Percentiles rank a stretch among this genome's conserved stretches.
Conservation (phyloP, 2,888 invertebrate genomes). For the Cylindroiulus punctatus region DNA sequence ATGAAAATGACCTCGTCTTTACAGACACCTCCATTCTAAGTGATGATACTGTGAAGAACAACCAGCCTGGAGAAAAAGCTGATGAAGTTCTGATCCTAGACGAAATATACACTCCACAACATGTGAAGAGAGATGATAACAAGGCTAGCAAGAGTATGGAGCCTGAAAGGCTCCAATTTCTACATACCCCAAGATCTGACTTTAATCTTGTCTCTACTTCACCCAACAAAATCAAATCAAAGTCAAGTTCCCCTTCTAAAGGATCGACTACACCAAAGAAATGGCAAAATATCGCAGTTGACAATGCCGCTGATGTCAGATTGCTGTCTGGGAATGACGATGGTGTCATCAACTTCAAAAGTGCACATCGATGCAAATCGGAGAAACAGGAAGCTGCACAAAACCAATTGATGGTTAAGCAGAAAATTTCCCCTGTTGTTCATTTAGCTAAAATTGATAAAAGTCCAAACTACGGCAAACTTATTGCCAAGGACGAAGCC, state of each 20-base stretch:
- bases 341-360: not conserved
- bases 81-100: not conserved
- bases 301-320: not conserved
- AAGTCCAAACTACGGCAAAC: not conserved
- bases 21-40: not conserved
- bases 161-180: too few relatives aligned
- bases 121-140: not conserved
- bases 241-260: too few relatives aligned
- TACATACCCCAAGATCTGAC: too few relatives aligned
- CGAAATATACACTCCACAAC: not conserved
- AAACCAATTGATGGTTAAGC: not conserved
- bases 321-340: not conserved
- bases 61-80: not conserved
- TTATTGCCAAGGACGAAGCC: not conserved
- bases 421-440: not conserved
- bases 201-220: too few relatives aligned
- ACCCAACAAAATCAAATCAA: too few relatives aligned
- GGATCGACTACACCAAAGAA: not conserved
- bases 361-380: too few relatives aligned
- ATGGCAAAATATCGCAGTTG: not conserved
- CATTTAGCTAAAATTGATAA: not conserved
- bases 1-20: too few relatives aligned
- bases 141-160: not conserved
- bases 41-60: not conserved
- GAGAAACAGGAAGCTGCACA: too few relatives aligned